These are phyloP conservation scores for Anorthoa munda DNA, from an alignment of 2,888 invertebrate genomes.

Conservation along the genomic window DNA sequence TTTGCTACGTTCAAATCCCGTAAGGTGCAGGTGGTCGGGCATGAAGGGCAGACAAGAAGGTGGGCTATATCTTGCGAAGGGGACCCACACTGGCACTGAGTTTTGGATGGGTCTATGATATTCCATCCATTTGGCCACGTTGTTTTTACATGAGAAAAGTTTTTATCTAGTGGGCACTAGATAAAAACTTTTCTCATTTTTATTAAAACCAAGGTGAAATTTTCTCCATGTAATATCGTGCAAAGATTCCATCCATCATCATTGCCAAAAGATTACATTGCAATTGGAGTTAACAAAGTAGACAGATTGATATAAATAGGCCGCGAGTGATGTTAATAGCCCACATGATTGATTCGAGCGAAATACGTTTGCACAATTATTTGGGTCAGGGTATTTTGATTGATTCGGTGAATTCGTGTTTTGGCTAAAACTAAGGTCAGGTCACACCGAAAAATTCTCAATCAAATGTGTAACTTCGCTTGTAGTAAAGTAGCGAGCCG, in stretches of 20 bases:
- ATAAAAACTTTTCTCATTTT: neutral
- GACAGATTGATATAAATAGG: conserved; percentile 47
- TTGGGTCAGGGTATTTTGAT: conserved; percentile 49
- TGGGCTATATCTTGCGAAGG: too few relatives aligned
- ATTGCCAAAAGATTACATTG: conserved; percentile 30
- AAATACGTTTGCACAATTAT: conserved; percentile 45
- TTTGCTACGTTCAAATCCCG: too few relatives aligned
- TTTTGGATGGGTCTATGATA: too few relatives aligned
- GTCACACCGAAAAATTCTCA: too few relatives aligned
- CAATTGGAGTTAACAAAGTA: conserved; percentile 22
- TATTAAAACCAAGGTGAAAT: neutral
- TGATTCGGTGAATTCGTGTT: conserved; percentile 36
- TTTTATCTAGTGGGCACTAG: too few relatives aligned
- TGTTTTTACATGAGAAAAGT: too few relatives aligned
- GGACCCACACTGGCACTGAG: too few relatives aligned
- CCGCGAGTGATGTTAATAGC: conserved; percentile 38
- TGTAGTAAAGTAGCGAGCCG: too few relatives aligned
- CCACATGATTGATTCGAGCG: conserved; percentile 46
- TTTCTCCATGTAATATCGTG: neutral
- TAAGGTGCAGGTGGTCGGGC: too few relatives aligned
- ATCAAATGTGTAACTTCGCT: too few relatives aligned
- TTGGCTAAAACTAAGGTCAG: conserved; percentile 6
- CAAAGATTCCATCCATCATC: conserved; percentile 26
- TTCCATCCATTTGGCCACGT: too few relatives aligned
- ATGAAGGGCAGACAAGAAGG: too few relatives aligned